phyloP scores from a whole-genome alignment of 1,140 invertebrate genomes.

The Drosophila kohkoa region DNA sequence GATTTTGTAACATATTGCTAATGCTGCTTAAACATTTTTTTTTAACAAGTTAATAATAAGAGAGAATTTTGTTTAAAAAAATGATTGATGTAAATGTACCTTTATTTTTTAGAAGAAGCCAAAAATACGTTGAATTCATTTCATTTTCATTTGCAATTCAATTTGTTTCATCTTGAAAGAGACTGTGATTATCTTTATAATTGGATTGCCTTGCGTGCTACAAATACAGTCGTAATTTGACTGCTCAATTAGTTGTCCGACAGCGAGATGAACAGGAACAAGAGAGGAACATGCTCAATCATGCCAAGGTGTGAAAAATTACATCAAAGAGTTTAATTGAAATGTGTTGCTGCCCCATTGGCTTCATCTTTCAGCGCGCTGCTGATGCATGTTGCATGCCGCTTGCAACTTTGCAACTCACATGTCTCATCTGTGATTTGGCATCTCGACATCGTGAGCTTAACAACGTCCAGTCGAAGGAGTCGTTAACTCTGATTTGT shows the following conservation, averaged over 20 bases:
- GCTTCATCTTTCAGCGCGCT: slow-evolving; percentile 12
- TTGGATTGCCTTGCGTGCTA: slow-evolving; percentile 8
- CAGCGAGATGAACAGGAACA: slow-evolving; percentile 17
- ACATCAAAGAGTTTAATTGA: slow-evolving; percentile 68
- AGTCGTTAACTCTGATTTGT: slow-evolving; percentile 76
- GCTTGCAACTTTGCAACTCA: slow-evolving; percentile 2
- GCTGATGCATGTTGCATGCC: background rate
- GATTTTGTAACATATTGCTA: too few species aligned
- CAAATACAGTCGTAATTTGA: slow-evolving; percentile 36
- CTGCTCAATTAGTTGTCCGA: slow-evolving; percentile 66
- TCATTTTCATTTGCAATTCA: background rate
- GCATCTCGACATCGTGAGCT: slow-evolving; percentile 35
- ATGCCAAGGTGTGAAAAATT: slow-evolving; percentile 62
- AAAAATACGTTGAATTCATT: background rate
- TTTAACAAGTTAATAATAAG: too few species aligned
- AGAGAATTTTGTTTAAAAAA: too few species aligned
- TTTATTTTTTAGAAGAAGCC: background rate
- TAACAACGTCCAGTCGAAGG: slow-evolving; percentile 20
- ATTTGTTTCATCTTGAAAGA: background rate
- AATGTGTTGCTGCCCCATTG: slow-evolving; percentile 45
- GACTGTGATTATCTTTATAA: background rate
- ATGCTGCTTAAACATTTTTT: too few species aligned
- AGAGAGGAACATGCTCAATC: slow-evolving; percentile 6
- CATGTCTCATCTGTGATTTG: slow-evolving; percentile 39
- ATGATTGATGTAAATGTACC: background rate